Evolutionary conservation across 2,888 invertebrate genomes (phyloP), one percentile per base, ranked within the genome.

Genomic region (Agriopis marginaria): DNA sequence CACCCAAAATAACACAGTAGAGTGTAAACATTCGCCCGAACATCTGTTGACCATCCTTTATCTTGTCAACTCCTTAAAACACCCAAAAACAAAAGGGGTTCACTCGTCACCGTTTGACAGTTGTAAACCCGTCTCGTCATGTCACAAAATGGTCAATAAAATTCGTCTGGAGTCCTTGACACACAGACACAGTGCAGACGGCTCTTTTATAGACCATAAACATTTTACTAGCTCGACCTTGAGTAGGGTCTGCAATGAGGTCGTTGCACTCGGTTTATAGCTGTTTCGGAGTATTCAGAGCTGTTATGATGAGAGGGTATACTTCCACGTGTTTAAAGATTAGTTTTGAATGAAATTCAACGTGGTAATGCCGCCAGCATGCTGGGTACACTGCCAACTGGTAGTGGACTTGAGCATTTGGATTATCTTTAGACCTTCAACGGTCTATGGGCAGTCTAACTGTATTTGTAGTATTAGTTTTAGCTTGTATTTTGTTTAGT

Each of bases 211-310:
- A 91, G 93, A 84, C 92, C 89, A 94, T 94, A 93, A 93, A 94
- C 92, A 93, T 93, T 94, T 93, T 93, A 93, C 93, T 93, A 93
- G 92, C 91, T 72, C 92, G 90, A 90, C 93, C 94, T 93, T 93
- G 92, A 78, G 85, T 90, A 89, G 92, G 92, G 93, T 92, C 89
- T 93, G 91, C 92, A 92, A 85, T 87, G 89, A 89, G 93, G 92
- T 92, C 91, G 89, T 89, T 94, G 93, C 92, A 93, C 93, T 85
- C 85, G 77, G 77, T 88, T 89, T 90, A 89, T 87, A 84, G 86
- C 83, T 85, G 83, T 82, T 85, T 83, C 78, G 81, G 80, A 79
- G 82, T 82, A 59, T 60, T 60, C 51, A 40, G 53, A 58, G 56
- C 45, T 66, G 70, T 70, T 85, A 82, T 85, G 85, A 86, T 83